phyloP scores from a whole-genome alignment of 2,888 invertebrate species.

The Magallana nippona region DNA sequence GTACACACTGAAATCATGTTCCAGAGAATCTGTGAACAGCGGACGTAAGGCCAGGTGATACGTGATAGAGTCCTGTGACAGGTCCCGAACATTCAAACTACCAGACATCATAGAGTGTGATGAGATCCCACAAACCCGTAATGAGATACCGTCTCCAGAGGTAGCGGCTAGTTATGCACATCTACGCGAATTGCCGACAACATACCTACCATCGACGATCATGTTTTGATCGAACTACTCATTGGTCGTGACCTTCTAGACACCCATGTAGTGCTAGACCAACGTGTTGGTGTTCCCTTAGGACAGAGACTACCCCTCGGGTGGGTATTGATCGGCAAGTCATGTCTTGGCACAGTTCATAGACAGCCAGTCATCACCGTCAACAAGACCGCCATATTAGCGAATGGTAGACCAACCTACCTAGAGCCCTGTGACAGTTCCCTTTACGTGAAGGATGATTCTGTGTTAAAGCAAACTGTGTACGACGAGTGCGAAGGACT shows the following conservation, averaged over 20 bases:
- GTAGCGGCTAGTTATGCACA: not conserved
- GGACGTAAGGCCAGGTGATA: conserved; percentile 31
- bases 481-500: conserved; percentile 29
- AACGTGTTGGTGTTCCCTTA: conserved; percentile 30
- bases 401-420: conserved; percentile 28
- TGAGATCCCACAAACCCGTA: conserved; percentile 37
- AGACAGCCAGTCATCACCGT: conserved; percentile 34
- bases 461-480: conserved; percentile 14
- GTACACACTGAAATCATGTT: conserved; percentile 28
- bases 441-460: conserved; percentile 33
- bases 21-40: conserved; percentile 28
- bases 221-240: conserved; percentile 29
- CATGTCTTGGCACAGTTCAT: conserved; percentile 38
- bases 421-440: conserved; percentile 41
- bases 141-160: conserved; percentile 31
- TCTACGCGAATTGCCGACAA: conserved; percentile 8
- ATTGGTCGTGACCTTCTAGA: conserved; percentile 42
- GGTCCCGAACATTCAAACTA: conserved; percentile 1
- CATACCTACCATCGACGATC: conserved; percentile 19
- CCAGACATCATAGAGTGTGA: conserved; percentile 38
- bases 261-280: conserved; percentile 43
- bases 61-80: conserved; percentile 31
- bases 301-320: conserved; percentile 41
- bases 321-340: conserved; percentile 42
- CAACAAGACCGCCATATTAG: conserved; percentile 22